These are phyloP conservation scores for Trididemnum nubilum DNA, from an alignment of 23 tunicate genomes.

Conservation along the genomic window DNA sequence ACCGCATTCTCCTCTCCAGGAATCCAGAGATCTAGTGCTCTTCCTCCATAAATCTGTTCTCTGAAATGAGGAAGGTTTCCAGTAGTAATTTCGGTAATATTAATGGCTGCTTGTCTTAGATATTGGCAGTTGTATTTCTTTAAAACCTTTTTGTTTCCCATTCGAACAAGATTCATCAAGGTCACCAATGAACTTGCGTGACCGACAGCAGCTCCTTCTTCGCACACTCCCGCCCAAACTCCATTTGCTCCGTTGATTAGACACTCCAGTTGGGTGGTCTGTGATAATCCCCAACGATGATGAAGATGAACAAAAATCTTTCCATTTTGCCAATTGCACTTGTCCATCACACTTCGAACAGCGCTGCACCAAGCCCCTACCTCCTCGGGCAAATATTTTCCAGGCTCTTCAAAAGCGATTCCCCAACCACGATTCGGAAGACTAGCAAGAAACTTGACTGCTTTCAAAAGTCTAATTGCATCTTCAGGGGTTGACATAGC, in stretches of 20 bases:
- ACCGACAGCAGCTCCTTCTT: conserved; percentile 36
- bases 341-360: conserved; percentile 29
- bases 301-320: conserved; percentile 23
- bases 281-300: conserved; percentile 35
- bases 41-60: conserved; percentile 32
- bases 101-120: conserved; percentile 29
- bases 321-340: conserved; percentile 30
- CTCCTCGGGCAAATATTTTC: conserved; percentile 30
- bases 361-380: conserved; percentile 37
- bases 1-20: conserved; percentile 19
- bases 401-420: conserved; percentile 29
- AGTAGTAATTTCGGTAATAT: conserved; percentile 31
- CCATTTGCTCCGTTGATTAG: conserved; percentile 44
- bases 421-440: conserved; percentile 34
- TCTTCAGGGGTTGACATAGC: conserved; percentile 26
- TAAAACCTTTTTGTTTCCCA: conserved; percentile 41
- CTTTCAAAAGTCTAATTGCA: not conserved
- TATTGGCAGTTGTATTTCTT: conserved; percentile 26
- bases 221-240: conserved; percentile 39
- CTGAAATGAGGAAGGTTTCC: conserved; percentile 30
- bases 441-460: conserved; percentile 18
- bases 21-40: conserved; percentile 37
- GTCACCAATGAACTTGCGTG: conserved; percentile 34
- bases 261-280: conserved; percentile 21
- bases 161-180: conserved; percentile 30